Evolutionary conservation across 2,888 invertebrate genomes (phyloP), one percentile per base, ranked within the genome.

Genomic region (Bembecia ichneumoniformis): DNA sequence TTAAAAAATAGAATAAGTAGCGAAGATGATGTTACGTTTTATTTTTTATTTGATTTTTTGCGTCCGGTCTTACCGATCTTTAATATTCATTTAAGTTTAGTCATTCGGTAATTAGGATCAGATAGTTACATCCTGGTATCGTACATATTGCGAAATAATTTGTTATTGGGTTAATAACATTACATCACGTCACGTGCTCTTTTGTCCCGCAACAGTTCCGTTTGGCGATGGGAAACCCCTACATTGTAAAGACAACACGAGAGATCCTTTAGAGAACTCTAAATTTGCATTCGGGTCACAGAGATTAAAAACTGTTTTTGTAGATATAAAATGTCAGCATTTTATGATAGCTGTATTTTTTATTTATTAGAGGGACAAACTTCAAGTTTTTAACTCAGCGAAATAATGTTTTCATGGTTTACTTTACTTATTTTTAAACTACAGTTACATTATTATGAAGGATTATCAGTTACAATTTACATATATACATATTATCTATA

Each of bases 121-220:
- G 28, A 28, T 28, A 28, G 28, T 28, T 9, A 28, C 28, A 28
- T 28, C 28, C 28, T 28, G 28, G 28, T 28, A 28, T 28, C 28
- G 9, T 28, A 28, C 28, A 28, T 28, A 28, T 28, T 28, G 28
- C 28, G 28, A 28, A 28, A 28, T 28, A 5, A 5, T 28, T 28
- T 28, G 28, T 28, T 28, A 28, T 28, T 28, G 28, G 28, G 28
- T 28, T 28, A 28, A 28, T 28, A 28, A 9, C 28, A 28, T 28
- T 40, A 13, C 47, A 54, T 68, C 66, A 70, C 69, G 66, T 74
- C 68, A 71, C 62, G 57, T 57, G 57, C 58, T 47, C 60, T 66
- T 68, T 62, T 64, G 64, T 68, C 62, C 52, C 49, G 54, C 56
- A 74, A 71, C 56, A 74, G 72, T 70, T 77, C 76, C 76, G 76